Conservation (phyloP, 2,797 vertebrate genomes). For the Tokudaia tokunoshimensis region DNA sequence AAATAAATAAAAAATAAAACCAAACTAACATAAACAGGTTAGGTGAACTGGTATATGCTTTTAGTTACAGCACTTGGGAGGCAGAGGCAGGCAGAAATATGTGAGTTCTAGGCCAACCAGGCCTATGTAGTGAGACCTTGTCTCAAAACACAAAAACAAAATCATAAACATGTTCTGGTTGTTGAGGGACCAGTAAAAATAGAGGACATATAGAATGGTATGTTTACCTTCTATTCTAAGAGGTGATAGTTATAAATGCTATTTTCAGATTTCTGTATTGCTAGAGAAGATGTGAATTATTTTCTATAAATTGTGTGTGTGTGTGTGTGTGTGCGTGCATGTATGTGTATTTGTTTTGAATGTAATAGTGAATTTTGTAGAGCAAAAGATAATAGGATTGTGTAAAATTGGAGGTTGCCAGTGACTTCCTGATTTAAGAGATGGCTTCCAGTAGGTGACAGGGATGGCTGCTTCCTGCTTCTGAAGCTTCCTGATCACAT, state of each 20-base stretch:
- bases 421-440: background rate
- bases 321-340: background rate
- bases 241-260: background rate
- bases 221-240: background rate
- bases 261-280: background rate
- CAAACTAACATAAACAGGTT: background rate
- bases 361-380: background rate
- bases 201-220: too few relatives aligned
- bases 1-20: background rate
- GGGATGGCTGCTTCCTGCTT: background rate
- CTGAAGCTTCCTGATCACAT: background rate
- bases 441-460: background rate
- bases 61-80: background rate
- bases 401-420: background rate
- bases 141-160: background rate
- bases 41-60: background rate
- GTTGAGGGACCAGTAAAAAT: background rate
- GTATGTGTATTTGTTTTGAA: background rate
- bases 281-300: background rate
- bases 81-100: background rate
- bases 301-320: background rate
- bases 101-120: background rate
- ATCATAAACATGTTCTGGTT: background rate
- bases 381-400: rapidly evolving
- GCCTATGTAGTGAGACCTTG: background rate